Percentiles rank a stretch among this genome's conserved stretches.
These are phyloP conservation scores for Pherbina coryleti DNA, from an alignment of 2,888 invertebrate species.

Conservation along the genomic window DNA sequence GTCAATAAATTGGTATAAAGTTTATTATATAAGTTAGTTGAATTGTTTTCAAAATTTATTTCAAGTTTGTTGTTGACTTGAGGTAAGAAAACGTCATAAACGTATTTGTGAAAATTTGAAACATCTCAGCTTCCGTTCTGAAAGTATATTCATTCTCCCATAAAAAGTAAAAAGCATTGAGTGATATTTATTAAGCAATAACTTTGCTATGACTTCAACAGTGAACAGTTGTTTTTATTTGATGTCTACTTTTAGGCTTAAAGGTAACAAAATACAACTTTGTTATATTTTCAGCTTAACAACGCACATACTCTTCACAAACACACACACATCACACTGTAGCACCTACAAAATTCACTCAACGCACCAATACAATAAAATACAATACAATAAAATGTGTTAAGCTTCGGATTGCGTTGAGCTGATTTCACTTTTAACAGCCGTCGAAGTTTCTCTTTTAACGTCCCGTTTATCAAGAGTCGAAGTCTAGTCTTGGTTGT, in stretches of 20 bases:
- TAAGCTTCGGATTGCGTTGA: conserved; percentile 44
- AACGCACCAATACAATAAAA: neutral
- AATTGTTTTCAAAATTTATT: no score
- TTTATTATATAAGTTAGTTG: no score
- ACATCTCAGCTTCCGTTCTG: no score
- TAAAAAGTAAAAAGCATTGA: no score
- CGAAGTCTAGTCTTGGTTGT: neutral
- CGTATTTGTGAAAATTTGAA: no score
- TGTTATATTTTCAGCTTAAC: conserved; percentile 1
- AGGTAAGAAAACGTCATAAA: no score
- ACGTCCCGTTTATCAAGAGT: conserved; percentile 1
- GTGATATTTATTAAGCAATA: no score
- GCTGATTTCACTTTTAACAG: conserved; percentile 6
- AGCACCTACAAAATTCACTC: neutral
- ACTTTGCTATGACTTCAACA: no score
- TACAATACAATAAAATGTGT: conserved; percentile 28
- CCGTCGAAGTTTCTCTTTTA: neutral
- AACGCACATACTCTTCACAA: neutral
- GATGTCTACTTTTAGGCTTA: conserved; percentile 41
- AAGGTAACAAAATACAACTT: neutral
- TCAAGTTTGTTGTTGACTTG: no score
- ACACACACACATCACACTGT: conserved; percentile 20
- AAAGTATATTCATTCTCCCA: no score
- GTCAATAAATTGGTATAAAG: no score
- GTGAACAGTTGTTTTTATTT: no score